These are phyloP conservation scores for Macropus fuliginosus DNA, from an alignment of 2,797 vertebrate genomes.

Conservation along the genomic window DNA sequence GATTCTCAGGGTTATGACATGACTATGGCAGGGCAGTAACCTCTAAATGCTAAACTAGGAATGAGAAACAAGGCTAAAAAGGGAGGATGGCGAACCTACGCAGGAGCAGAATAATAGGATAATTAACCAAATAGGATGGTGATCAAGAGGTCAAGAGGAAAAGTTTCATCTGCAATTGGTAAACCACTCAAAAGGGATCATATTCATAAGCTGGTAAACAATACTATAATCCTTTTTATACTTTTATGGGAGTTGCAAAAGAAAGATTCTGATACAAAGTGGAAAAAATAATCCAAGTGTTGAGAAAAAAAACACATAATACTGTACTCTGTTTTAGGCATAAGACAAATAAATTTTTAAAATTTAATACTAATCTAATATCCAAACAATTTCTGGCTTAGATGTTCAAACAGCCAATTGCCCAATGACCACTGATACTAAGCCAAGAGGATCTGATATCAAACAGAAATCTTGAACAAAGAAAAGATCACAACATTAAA, in stretches of 20 bases:
- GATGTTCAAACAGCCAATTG: not conserved
- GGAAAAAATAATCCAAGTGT: not conserved
- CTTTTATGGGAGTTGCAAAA: slow-evolving; percentile 28
- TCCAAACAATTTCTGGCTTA: not conserved
- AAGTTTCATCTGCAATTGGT: not conserved
- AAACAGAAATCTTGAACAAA: not conserved
- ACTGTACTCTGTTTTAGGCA: not conserved
- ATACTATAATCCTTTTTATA: not conserved
- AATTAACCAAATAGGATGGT: slow-evolving; percentile 3
- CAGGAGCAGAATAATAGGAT: not conserved
- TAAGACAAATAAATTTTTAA: not conserved
- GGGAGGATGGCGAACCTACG: not conserved
- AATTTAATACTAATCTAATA: not conserved
- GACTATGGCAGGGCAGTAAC: slow-evolving; percentile 11
- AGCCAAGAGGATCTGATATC: not conserved
- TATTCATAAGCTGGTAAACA: slow-evolving; percentile 26
- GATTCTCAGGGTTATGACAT: not conserved
- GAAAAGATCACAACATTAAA: not conserved
- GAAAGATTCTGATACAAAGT: not conserved
- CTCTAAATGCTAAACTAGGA: slow-evolving; percentile 6
- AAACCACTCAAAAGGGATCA: not conserved
- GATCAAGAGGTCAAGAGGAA: slow-evolving; percentile 28
- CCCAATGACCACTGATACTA: not conserved
- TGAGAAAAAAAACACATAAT: not conserved
- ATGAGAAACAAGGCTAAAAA: slow-evolving; percentile 10